Conservation (phyloP, 2,113 vertebrate species). For the Pluvialis apricaria region DNA sequence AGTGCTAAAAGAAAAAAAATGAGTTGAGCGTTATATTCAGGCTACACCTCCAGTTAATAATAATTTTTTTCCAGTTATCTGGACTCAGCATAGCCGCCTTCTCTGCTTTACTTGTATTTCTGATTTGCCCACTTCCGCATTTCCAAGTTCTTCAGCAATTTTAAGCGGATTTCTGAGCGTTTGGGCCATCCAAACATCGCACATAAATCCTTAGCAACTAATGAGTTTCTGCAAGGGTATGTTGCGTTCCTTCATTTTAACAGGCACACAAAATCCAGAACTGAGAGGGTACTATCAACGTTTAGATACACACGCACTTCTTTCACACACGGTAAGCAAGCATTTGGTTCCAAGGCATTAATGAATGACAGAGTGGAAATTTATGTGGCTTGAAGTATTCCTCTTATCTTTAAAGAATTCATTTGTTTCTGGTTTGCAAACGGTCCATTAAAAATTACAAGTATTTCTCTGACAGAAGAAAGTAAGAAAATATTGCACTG, state of each 20-base stretch:
- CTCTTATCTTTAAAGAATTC: not conserved
- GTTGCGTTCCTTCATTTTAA: accelerated
- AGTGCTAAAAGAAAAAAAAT: not conserved
- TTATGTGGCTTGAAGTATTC: not conserved
- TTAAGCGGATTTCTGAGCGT: not conserved
- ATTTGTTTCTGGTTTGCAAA: not conserved
- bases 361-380: not conserved
- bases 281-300: not conserved
- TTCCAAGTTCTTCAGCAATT: not conserved
- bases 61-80: not conserved
- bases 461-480: not conserved
- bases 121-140: not conserved
- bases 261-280: not conserved
- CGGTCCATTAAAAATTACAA: not conserved
- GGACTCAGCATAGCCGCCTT: not conserved
- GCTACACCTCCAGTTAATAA: not conserved
- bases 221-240: not conserved
- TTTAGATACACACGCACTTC: not conserved
- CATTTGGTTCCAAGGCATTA: not conserved
- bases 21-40: not conserved
- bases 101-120: not conserved
- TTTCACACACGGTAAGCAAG: not conserved
- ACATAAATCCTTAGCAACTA: not conserved
- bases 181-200: not conserved
- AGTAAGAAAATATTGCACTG: not conserved